These are phyloP conservation scores for Melipona quadrifasciata DNA, from an alignment of 1,140 invertebrate genomes.

Conservation along the genomic window DNA sequence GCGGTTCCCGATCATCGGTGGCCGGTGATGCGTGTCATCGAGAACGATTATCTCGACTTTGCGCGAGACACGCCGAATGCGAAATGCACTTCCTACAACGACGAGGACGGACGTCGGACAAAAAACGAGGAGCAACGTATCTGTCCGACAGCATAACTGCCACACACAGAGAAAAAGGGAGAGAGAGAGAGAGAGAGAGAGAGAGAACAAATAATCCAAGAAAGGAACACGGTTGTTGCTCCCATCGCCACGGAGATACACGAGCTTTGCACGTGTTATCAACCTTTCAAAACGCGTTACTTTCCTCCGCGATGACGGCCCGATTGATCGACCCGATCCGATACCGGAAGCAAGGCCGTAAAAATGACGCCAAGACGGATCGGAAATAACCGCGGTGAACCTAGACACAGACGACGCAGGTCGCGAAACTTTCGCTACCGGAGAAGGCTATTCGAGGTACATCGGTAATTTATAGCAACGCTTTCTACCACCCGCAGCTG, in stretches of 20 bases:
- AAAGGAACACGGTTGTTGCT: not conserved
- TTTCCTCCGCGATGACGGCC: conserved; percentile 32
- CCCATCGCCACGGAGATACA: not conserved
- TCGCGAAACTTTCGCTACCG: conserved; percentile 32
- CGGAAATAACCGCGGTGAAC: conserved; percentile 14
- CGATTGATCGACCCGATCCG: conserved; percentile 43
- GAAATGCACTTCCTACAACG: conserved; percentile 30
- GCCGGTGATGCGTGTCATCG: conserved; percentile 43
- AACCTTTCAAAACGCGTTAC: not conserved
- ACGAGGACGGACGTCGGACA: not conserved
- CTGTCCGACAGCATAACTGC: not conserved
- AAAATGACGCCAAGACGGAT: conserved; percentile 34
- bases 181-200: not conserved
- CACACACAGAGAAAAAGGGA: not conserved
- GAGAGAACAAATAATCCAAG: not conserved
- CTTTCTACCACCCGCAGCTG: conserved; percentile 40
- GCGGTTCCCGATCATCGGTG: conserved; percentile 54
- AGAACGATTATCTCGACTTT: conserved; percentile 53
- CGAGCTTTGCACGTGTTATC: not conserved
- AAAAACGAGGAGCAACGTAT: not conserved
- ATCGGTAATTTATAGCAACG: conserved; percentile 47
- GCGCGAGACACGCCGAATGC: conserved; percentile 41
- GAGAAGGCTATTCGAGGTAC: conserved; percentile 47
- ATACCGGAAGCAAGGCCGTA: conserved; percentile 41
- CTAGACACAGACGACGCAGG: not conserved